Percentiles rank a stretch among this genome's conserved stretches.
Evolutionary conservation across 2,797 vertebrate species (phyloP).

Genomic region (Enteromius fasciolatus): DNA sequence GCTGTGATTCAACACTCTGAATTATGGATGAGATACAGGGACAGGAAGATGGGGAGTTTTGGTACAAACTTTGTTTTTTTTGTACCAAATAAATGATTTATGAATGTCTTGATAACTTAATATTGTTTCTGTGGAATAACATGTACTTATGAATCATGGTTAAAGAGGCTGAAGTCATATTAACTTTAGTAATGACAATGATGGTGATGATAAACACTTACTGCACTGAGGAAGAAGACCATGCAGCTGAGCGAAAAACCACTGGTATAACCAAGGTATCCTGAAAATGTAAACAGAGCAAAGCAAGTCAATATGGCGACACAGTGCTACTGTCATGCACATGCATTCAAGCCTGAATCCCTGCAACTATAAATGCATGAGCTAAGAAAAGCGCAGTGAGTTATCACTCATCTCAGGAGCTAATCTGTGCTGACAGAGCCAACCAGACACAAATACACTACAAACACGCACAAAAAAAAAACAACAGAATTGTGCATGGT

Average conservation of each 20-base stretch:
- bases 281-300: slow-evolving; percentile 70
- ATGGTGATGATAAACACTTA: slow-evolving; percentile 74
- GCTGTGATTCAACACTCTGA: slow-evolving; percentile 9
- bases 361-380: slow-evolving; percentile 19
- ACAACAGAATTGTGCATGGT: background rate
- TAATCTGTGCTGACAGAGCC: slow-evolving; percentile 9
- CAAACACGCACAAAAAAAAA: background rate
- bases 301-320: background rate
- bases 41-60: background rate
- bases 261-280: slow-evolving; percentile 96
- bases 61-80: background rate
- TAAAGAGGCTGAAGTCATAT: background rate
- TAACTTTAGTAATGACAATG: background rate
- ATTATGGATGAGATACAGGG: slow-evolving; percentile 11
- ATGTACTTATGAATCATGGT: background rate
- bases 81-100: background rate
- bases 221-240: slow-evolving; percentile 94
- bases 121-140: background rate
- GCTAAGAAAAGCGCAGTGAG: slow-evolving; percentile 20
- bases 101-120: background rate
- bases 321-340: background rate
- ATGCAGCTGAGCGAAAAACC: slow-evolving; percentile 98
- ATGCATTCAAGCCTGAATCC: slow-evolving; percentile 1
- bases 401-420: slow-evolving; percentile 3
- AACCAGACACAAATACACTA: background rate